phyloP scores from a whole-genome alignment of 1,140 invertebrate species.

The Temnothorax longispinosus region DNA sequence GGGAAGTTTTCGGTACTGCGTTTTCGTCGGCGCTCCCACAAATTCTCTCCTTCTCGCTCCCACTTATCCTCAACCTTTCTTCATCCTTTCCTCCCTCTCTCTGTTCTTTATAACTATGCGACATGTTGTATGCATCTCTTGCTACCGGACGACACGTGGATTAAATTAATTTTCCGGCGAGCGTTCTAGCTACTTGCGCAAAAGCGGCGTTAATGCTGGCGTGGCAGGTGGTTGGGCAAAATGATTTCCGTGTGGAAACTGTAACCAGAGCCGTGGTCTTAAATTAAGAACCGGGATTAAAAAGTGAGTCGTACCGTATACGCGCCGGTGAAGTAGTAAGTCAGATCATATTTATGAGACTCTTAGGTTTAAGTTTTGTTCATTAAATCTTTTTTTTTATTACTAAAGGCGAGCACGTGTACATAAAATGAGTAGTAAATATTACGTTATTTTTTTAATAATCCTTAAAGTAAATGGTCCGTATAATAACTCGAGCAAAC shows the following conservation, averaged over 20 bases:
- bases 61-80: neutral
- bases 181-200: constrained; percentile 49
- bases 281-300: constrained; percentile 57
- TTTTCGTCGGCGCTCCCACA: constrained; percentile 34
- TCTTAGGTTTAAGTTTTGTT: constrained; percentile 39
- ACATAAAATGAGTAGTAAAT: constrained; percentile 34
- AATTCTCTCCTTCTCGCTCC: neutral
- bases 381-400: constrained; percentile 38
- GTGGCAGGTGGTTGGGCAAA: constrained; percentile 53
- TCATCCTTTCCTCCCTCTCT: neutral
- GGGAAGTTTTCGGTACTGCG: constrained; percentile 38
- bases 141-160: constrained; percentile 63
- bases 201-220: constrained; percentile 57
- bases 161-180: constrained; percentile 71
- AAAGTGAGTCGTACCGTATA: constrained; percentile 44
- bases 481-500: neutral
- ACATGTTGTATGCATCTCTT: constrained; percentile 56
- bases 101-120: constrained; percentile 56
- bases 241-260: constrained; percentile 58
- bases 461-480: neutral
- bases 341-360: constrained; percentile 55
- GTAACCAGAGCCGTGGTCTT: constrained; percentile 52
- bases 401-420: neutral
- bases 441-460: neutral
- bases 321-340: constrained; percentile 13